These are phyloP conservation scores for Montifringilla adamsi DNA, from an alignment of 2,113 vertebrate genomes.

Conservation along the genomic window DNA sequence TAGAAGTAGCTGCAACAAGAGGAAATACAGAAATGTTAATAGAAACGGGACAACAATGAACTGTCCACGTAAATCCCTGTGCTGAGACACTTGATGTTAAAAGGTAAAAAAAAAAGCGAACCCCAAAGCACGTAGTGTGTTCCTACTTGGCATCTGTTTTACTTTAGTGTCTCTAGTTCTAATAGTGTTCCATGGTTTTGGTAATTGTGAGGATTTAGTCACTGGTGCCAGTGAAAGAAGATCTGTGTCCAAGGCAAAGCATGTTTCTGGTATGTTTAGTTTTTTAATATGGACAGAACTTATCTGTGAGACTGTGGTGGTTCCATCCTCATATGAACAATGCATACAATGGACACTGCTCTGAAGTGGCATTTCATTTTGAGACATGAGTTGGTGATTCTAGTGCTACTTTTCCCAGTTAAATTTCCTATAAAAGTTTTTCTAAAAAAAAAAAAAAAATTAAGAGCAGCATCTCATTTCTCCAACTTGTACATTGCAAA, in stretches of 20 bases:
- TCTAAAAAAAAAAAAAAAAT: neutral
- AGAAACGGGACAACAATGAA: neutral
- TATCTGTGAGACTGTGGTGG: neutral
- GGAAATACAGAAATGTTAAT: neutral
- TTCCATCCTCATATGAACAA: neutral
- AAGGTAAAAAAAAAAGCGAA: neutral
- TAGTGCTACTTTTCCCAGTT: neutral
- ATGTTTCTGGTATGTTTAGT: neutral
- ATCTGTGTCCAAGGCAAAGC: neutral
- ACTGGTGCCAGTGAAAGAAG: neutral
- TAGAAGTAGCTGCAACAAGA: neutral
- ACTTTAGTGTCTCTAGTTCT: neutral
- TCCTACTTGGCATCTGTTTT: neutral
- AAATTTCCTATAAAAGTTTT: neutral
- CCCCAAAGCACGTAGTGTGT: neutral
- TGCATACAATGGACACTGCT: neutral
- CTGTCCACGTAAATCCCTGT: neutral
- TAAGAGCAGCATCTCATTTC: neutral
- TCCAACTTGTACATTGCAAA: neutral
- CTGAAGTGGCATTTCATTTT: neutral
- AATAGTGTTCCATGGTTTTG: neutral
- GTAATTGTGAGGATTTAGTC: neutral
- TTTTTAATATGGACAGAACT: neutral
- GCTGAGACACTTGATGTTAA: neutral
- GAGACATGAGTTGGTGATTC: neutral